Base-by-base conservation (phyloP, 2,888 invertebrate species). In the Troglohyphantes excavatus region DNA sequence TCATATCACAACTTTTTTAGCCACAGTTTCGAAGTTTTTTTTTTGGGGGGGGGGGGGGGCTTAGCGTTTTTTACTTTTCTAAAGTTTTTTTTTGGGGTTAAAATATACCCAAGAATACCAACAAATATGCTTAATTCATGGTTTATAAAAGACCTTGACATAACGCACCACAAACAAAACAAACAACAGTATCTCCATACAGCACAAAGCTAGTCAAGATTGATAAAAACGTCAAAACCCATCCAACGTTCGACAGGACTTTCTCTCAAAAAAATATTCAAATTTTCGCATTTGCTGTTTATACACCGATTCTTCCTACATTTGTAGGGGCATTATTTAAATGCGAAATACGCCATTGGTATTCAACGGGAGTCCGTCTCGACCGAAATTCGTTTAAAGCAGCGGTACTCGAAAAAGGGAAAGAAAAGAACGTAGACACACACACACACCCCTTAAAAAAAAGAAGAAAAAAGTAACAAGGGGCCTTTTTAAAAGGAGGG, bases 301-400 rank as follows among this genome's bases (percentile, higher is more conserved):
- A 67, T 53, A 81, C 53, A 81, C 19, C 73, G 65, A 86, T 86
- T 59, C 85, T 68, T 27, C 85, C 61, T 68, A 33, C 76, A 78
- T 78, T 70, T 70, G 39, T 78, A 53, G 68, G 53, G 43, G n/a
- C 46, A 70, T 68, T 86, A 86, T 86, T 86, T 86, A 86, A 86
- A 86, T 86, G 26, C 26, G 78, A 59, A 84, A 61, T 59, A 70
- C 46, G 59, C 19, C 70, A 86, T 86, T 86, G 76, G 76, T 53
- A 86, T 86, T 68, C 85, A 86, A 9, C n/a, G 26, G 5, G 43
- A 68, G 46, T 70, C 27, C 27, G 46, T 17, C 26, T 11, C 19
- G 23, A 17, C 19, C 33, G 67, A 86, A 85, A 86, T 86, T 86
- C 85, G 85, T 78, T 86, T 85, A 63, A 84, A 68, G 27, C 67